These are phyloP conservation scores for Oncorhynchus tshawytscha DNA, from an alignment of 2,113 vertebrate genomes.

Conservation along the genomic window DNA sequence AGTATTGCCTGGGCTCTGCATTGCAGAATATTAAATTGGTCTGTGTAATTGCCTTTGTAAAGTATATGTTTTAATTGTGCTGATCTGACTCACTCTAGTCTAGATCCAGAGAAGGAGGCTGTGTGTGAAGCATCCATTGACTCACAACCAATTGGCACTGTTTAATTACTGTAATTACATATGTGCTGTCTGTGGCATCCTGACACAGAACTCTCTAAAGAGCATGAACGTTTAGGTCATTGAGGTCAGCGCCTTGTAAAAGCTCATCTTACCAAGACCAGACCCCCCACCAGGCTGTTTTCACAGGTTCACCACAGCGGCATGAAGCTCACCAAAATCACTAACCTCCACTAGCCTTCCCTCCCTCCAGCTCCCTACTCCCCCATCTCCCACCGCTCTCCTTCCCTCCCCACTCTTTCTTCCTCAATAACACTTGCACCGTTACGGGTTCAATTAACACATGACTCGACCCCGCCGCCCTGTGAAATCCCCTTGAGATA, in stretches of 20 bases:
- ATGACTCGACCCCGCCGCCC: conserved; percentile 24
- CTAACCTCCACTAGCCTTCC: background rate
- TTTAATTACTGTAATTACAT: conserved; percentile 56
- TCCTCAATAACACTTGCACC: conserved; percentile 47
- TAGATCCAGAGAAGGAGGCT: conserved; percentile 8
- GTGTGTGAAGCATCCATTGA: conserved; percentile 39
- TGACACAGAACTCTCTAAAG: conserved; percentile 41
- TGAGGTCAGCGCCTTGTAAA: conserved; percentile 49
- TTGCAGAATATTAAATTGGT: background rate
- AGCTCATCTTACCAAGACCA: conserved; percentile 34
- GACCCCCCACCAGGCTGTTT: conserved; percentile 33
- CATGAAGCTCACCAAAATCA: background rate
- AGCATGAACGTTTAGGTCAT: conserved; percentile 29
- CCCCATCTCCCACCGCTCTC: conserved; percentile 20
- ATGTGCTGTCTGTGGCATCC: conserved; percentile 46
- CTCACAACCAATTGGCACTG: conserved; percentile 45
- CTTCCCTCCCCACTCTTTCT: conserved; percentile 23
- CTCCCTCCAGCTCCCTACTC: conserved; percentile 6
- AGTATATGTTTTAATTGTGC: background rate
- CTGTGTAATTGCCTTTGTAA: conserved; percentile 2
- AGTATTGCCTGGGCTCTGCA: background rate
- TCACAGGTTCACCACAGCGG: conserved; percentile 11
- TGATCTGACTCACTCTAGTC: conserved; percentile 1
- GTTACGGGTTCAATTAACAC: conserved; percentile 56
- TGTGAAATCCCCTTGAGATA: conserved; percentile 32